Evolutionary conservation across 1,140 invertebrate genomes (phyloP).

Genomic region (Drosophila oshimai): DNA sequence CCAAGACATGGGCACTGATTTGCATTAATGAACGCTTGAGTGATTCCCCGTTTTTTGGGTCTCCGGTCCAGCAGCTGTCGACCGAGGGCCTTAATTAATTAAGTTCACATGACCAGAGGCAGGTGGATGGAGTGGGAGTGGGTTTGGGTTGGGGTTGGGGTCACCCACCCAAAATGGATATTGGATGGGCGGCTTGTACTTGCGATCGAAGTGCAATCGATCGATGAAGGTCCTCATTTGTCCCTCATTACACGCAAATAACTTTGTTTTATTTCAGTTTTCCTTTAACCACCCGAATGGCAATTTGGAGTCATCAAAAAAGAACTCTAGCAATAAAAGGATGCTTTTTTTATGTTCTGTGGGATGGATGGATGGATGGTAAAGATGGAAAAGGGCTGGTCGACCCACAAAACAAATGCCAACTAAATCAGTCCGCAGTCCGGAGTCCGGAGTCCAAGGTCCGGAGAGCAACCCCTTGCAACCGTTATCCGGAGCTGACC

Average conservation of each 20-base stretch:
- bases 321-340: slow-evolving; percentile 1
- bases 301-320: slow-evolving; percentile 38
- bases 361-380: neutral
- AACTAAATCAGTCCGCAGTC: slow-evolving; percentile 32
- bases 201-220: slow-evolving; percentile 58
- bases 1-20: slow-evolving; percentile 76
- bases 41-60: slow-evolving; percentile 62
- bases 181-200: too few species aligned
- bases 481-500: slow-evolving; percentile 23
- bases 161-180: too few species aligned
- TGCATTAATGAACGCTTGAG: slow-evolving; percentile 79
- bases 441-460: neutral
- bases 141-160: neutral
- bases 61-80: slow-evolving; percentile 67
- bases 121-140: neutral
- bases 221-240: slow-evolving; percentile 45
- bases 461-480: slow-evolving; percentile 22
- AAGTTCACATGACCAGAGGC: slow-evolving; percentile 73
- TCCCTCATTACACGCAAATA: slow-evolving; percentile 64
- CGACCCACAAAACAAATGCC: slow-evolving; percentile 30
- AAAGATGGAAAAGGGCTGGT: neutral
- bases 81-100: slow-evolving; percentile 75
- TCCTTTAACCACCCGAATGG: slow-evolving; percentile 7
- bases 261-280: slow-evolving; percentile 64
- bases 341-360: too few species aligned